Evolutionary conservation across 2,797 vertebrate genomes (phyloP), one percentile per base, ranked within the genome.

Genomic region (Australoheros facetus): DNA sequence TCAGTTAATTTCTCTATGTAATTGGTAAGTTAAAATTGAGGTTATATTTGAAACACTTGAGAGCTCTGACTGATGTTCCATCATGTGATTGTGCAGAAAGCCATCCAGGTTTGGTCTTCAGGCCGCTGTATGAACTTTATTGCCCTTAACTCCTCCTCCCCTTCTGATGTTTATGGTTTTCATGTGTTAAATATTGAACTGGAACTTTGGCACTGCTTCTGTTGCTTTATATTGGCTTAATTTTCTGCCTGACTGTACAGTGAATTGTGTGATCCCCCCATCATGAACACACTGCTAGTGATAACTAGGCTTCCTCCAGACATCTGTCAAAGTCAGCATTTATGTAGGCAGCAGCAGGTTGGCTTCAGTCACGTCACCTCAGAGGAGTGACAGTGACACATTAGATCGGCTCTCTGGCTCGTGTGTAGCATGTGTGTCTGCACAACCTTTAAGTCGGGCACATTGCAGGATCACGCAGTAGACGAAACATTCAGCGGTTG

Each of bases 151-250:
- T 7, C 28, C 3, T 16, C 42, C 2, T 54, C 28, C 23, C 16
- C 16, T 28, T 66, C 9, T 48, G 30, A 21, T 37, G n/a, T 60
- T 60, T 37, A 34, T 71, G 42, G 34, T 13, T 48, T 28, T 76
- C 13, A 2, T 12, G 62, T 81, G 81, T 91, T 90, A 75, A 76
- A 80, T 57, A 84, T 82, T 78, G 7, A 88, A 56, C 81, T 9
- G 23, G 42, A 34, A 80, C 73, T 48, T 80, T 62, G 26, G 55
- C 59, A 64, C 28, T 7, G 55, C 56, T 53, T 34, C 3, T 30
- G 6, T 3, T 73, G 39, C 54, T 77, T 84, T 82, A 53, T 78
- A 74, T 30, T 60, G 76, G 54, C 62, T 73, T 19, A 3, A 45
- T 66, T 66, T 80, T 85, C 55, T 85, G 77, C 77, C 64, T 78